Base-by-base conservation (phyloP, 2,113 vertebrate species). In the Ictalurus punctatus region DNA sequence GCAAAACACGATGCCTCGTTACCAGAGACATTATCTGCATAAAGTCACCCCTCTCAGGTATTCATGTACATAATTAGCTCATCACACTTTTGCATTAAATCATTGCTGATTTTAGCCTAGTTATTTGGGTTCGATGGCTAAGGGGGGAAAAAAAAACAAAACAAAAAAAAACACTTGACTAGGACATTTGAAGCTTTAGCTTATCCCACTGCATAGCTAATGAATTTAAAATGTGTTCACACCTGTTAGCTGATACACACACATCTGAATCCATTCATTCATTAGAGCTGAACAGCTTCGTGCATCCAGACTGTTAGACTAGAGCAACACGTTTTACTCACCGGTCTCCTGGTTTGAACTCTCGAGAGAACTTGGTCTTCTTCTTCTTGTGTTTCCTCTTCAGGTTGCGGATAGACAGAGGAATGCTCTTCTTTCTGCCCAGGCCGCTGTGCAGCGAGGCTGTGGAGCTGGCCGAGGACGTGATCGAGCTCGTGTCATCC, bases 381-480 rank as follows among this genome's bases (percentile, higher is more conserved):
- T 99, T 99, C 94, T 99, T 97, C 95, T 99, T 99, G 95, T 99
- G 98, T 90, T 99, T 99, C 85, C 97, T 95, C 94, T 99, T 99
- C 71, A 99, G 93, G 93, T 99, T 99, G 83, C 97, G 97, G 93
- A 99, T 98, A 58, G 98, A 99, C 10, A 99, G 96, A 0, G 98
- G 98, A 91, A 99, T 97, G 93, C 98, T 99, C 84, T 99, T 99
- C 93, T 96, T 99, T 21, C 98, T 97, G 48, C 96, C 93, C 0
- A 95, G 92, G 76, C 96, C 96, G 0, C 98, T 99, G 94, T 99
- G 98, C 4, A 98, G 98, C 0, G 98, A 99, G 5, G 98, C 96
- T 0, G 98, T 99, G 92, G 98, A 99, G 94, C 98, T 99, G 0
- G 98, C 97, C 0, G 98, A 99, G 5, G 98, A 99, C 2, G 98